These are phyloP conservation scores for Colistium nudipinnis DNA, from an alignment of 2,113 vertebrate species.

Conservation along the genomic window DNA sequence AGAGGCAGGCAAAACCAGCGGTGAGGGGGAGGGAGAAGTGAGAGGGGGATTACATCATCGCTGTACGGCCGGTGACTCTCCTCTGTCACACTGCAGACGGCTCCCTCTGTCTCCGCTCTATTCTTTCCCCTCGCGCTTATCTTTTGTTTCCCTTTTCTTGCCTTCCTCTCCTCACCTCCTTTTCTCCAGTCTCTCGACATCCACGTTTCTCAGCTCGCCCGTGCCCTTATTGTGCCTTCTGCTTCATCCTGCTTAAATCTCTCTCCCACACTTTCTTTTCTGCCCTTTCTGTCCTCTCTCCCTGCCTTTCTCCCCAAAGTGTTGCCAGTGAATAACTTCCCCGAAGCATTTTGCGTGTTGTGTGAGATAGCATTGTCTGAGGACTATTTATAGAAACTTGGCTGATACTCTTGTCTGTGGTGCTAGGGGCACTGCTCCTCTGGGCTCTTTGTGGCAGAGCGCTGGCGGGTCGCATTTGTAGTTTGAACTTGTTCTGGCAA, in stretches of 20 bases:
- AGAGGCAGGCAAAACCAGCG: conserved; percentile 62
- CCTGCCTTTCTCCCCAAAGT: conserved; percentile 39
- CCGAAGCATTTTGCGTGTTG: conserved; percentile 54
- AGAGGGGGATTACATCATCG: conserved; percentile 74
- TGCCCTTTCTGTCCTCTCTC: not conserved
- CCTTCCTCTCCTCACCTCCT: not conserved
- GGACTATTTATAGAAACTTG: conserved; percentile 77
- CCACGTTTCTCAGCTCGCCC: not conserved
- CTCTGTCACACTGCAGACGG: conserved; percentile 64
- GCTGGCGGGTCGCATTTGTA: conserved; percentile 25
- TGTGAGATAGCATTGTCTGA: conserved; percentile 64
- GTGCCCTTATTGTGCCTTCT: conserved; percentile 1
- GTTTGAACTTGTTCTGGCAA: conserved; percentile 54
- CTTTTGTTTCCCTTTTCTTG: not conserved
- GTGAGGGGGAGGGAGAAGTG: conserved; percentile 52
- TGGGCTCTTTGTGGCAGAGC: conserved; percentile 53
- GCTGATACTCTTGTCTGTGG: conserved; percentile 66
- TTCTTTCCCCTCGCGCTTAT: conserved; percentile 27
- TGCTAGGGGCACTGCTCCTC: conserved; percentile 45
- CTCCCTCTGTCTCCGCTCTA: conserved; percentile 29
- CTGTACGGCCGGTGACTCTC: conserved; percentile 55
- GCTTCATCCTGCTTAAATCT: conserved; percentile 11
- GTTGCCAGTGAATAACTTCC: conserved; percentile 54
- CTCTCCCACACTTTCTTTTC: conserved; percentile 11
- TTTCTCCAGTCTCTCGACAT: conserved; percentile 12